Evolutionary conservation across 1,140 invertebrate genomes (phyloP), one percentile per base, ranked within the genome.

Genomic region (Drosophila parabipectinata): DNA sequence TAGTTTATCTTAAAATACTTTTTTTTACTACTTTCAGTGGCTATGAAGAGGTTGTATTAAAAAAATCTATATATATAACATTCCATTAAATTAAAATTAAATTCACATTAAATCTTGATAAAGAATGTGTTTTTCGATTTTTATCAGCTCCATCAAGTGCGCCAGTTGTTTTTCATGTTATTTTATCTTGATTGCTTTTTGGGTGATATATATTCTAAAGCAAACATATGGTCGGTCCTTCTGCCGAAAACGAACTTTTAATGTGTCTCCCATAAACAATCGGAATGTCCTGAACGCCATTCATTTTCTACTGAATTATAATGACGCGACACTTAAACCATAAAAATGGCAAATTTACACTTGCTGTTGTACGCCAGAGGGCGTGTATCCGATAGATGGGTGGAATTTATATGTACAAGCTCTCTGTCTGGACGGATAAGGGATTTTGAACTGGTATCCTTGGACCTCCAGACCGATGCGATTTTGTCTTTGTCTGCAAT

Each of bases 311-410:
- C 50, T 76, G 66, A 80, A 81, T 80, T 80, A 77, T 77, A 67
- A 67, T 80, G 78, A 56, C 67, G 66, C 67, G 67, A 72, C 78
- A 77, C 64, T 77, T 64, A 60, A 64, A 77, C 62, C 55, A 77
- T 73, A 68, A 57, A 67, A 81, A 72, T 81, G 56, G 53, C 61
- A 81, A 77, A 81, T 81, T 81, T 55, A 64, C 66, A 80, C 66
- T 71, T 72, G 62, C 14, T 15, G 48, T 9, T 9, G 9, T 28
- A 32, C 15, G 32, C 15, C 48, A 5, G 32, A 26, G 39, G 24
- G 14, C 34, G 69, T 53, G 14, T 66, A 54, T 44, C 52, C 54
- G 54, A 57, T 58, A 63, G 45, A 74, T 62, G 39, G 15, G 55
- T 66, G 50, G 48, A 30, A 67, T 75, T 75, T 80, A 76, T 80